phyloP scores from a whole-genome alignment of 2,797 vertebrate genomes.

The Philypnodon macrostomus region DNA sequence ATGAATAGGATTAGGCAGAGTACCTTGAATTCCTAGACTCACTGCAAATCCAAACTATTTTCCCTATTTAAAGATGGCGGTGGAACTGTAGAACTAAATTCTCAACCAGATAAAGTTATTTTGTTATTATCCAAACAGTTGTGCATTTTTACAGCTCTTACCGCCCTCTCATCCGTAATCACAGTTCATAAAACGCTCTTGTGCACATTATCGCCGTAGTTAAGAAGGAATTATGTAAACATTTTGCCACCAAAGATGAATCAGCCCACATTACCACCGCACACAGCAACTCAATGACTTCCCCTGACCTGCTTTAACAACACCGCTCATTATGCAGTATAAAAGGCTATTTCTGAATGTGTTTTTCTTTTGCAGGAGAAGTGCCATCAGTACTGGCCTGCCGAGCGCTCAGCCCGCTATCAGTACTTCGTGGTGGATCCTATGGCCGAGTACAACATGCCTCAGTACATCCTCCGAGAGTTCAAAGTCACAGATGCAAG shows the following conservation, averaged over 20 bases:
- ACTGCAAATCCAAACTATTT: too few relatives aligned
- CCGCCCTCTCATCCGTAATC: slow-evolving; percentile 38
- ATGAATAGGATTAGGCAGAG: too few relatives aligned
- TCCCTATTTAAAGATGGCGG: too few relatives aligned
- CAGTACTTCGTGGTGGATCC: slow-evolving; percentile 98
- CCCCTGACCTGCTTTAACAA: slow-evolving; percentile 10
- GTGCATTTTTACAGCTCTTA: slow-evolving; percentile 32
- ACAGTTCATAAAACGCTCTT: slow-evolving; percentile 25
- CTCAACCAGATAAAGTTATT: slow-evolving; percentile 11
- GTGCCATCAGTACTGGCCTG: slow-evolving; percentile 98
- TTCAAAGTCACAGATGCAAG: slow-evolving; percentile 98
- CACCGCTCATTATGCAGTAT: slow-evolving; percentile 8
- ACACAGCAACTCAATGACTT: slow-evolving; percentile 22
- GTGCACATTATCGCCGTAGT: slow-evolving; percentile 27
- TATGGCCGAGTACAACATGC: slow-evolving; percentile 99
- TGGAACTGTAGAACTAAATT: not conserved
- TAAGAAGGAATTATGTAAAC: slow-evolving; percentile 49
- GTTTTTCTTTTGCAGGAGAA: slow-evolving; percentile 82
- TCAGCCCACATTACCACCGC: slow-evolving; percentile 33
- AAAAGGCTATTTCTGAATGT: not conserved
- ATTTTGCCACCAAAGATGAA: slow-evolving; percentile 43
- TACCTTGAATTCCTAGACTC: too few relatives aligned
- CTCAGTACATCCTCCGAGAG: slow-evolving; percentile 96
- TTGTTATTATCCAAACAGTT: slow-evolving; percentile 23
- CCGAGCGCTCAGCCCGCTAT: slow-evolving; percentile 93